A percentile compares a stretch with the other conserved stretches of the same genome.
Conservation (phyloP, 2,888 invertebrate genomes). For the Eupithecia centaureata region DNA sequence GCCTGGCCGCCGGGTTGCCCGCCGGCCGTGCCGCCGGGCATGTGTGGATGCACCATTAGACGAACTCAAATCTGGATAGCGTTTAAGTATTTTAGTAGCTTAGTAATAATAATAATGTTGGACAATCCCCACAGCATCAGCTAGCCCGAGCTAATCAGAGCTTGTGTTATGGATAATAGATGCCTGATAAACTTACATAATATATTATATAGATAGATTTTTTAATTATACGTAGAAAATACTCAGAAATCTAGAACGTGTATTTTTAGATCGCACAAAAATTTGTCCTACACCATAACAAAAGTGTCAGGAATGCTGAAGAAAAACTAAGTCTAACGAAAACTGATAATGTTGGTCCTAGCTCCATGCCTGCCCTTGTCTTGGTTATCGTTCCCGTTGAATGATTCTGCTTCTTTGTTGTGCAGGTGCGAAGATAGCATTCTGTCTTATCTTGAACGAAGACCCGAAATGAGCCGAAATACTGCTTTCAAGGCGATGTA, state of each 20-base stretch:
- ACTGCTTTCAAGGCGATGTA: conserved; percentile 23
- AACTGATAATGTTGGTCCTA: background rate
- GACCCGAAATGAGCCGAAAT: conserved; percentile 18
- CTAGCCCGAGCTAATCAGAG: too few species aligned
- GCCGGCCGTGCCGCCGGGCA: too few species aligned
- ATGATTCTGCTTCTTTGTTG: conserved; percentile 26
- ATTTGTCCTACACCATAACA: background rate
- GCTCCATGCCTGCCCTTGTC: conserved; percentile 15
- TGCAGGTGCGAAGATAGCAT: conserved; percentile 29
- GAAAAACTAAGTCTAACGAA: background rate
- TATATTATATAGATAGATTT: too few species aligned
- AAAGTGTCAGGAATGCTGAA: background rate
- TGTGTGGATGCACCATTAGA: too few species aligned
- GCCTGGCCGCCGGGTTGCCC: too few species aligned
- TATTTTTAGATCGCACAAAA: too few species aligned
- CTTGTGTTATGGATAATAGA: too few species aligned
- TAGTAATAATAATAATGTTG: too few species aligned
- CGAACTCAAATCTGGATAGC: background rate
- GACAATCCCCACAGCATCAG: too few species aligned
- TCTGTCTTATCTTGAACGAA: conserved; percentile 24
- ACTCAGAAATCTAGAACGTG: too few species aligned
- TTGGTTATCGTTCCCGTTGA: conserved; percentile 31
- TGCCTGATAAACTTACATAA: too few species aligned
- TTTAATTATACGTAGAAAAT: too few species aligned
- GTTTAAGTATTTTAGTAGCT: background rate